Evolutionary conservation across 2,797 vertebrate species (phyloP), one percentile per base, ranked within the genome.

Genomic region (Lepus townsendii): DNA sequence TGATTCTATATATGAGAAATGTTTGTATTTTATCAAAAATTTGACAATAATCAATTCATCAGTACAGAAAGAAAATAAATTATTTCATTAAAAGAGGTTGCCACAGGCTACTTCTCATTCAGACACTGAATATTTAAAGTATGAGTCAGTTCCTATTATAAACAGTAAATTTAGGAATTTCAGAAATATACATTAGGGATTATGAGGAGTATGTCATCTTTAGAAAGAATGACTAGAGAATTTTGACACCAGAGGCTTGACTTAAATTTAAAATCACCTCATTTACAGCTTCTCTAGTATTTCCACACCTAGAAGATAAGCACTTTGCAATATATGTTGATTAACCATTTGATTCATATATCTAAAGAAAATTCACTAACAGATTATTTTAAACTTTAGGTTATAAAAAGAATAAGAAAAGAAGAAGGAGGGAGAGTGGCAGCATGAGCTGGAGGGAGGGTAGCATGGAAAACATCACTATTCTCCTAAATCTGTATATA

Each of bases 11-110:
- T 42, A 26, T 12, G 12, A 78, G 5, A 57, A 62, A 27, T 9
- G 8, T 63, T 78, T 35, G 57, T 79, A 68, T 2, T 68, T 92
- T 80, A 42, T 77, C 20, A 89, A 83, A 65, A 27, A 83, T 65
- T 19, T 57, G 82, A 32, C 30, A 8, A 22, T 47, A 85, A 91
- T 47, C 4, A 73, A 93, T 84, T 79, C 60, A 47, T 90, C 38
- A 71, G 13, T 80, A 16, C 16, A 79, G 14, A 79, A 86, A 95
- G 35, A 38, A 96, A 93, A 90, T 87, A 75, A 82, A 90, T 88
- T 63, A 42, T 0, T 47, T 47, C 42, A 47, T 47, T 47, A 47
- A 6, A 60, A 42, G 79, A 73, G 38, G 35, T 66, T 92, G n/a
- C 12, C 68, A 32, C 2, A 38, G 12, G 5, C 50, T 93, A 72